Evolutionary conservation across 1,140 invertebrate species (phyloP), one percentile per base, ranked within the genome.

Genomic region (Sarcophaga peregrina): DNA sequence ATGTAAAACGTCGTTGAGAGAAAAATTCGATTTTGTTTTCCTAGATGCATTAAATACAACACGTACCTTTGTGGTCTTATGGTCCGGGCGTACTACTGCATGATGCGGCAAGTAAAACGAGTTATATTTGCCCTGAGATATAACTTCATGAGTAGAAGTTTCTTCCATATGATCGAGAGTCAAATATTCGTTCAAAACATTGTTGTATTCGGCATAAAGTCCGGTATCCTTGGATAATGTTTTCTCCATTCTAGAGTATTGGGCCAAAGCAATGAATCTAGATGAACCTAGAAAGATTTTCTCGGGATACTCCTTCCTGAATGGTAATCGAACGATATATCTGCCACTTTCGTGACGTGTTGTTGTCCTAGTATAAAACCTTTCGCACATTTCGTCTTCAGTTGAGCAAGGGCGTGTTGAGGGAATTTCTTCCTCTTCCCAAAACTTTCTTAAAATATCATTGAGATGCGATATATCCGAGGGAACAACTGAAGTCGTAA

Each of bases 31-130:
- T n/a, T n/a, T n/a, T n/a, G n/a, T n/a, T n/a, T n/a, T n/a, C n/a
- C n/a, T n/a, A n/a, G n/a, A n/a, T n/a, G n/a, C n/a, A n/a, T 74
- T 45, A 74, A 74, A 74, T 10, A 74, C 72, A 37, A 74, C 72
- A 45, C 72, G 37, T 46, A 58, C 78, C 15, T 81, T 58, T 10
- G 47, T 81, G 8, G 78, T 54, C 45, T 81, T 81, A 25, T 58
- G 50, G 4, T 81, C 78, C 7, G 78, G 48, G 25, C 54, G 50
- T 7, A 62, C 25, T 7, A 81, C 78, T 20, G 78, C 78, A 20
- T 81, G 78, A 54, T 81, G 78, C 20, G 78, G 78, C 8, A 81
- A 37, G 20, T 54, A 81, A 37, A 81, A 81, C 62, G 78, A 81
- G 48, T 25, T 50, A 37, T 58, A 81, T 81, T 81, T 81, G 15